Evolutionary conservation across 2,113 vertebrate genomes (phyloP), one percentile per base, ranked within the genome.

Genomic region (Malaclemys terrapin): DNA sequence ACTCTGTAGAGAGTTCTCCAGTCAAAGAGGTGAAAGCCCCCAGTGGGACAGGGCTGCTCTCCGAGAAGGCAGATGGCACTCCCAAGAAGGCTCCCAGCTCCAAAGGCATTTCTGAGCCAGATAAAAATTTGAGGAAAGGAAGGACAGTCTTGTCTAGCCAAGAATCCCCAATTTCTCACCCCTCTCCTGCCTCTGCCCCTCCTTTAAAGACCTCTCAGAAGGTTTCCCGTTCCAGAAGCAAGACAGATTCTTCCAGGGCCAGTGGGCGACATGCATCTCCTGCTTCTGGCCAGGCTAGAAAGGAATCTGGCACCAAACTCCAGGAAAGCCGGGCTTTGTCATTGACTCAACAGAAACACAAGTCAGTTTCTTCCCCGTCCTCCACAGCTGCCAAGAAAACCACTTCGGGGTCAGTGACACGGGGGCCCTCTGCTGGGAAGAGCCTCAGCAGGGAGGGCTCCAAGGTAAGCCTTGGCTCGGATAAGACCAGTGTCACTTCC

Each of bases 361-460:
- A 98, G 85, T 76, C 98, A 11, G 88, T 98, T 87, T 95, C 97
- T 54, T 98, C 98, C 97, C 75, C 99, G 80, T 93, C 97, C 14
- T 97, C 98, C 35, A 93, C 98, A 2, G 97, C 98, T 54, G 98
- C 98, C 12, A 96, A 98, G 47, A 99, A 98, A 97, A 97, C 98
- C 92, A 95, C 96, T 1, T 95, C 97, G 1, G 95, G 97, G 38
- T 95, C 96, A 35, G 45, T 97, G 8, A 97, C 98, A 31, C 99
- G 98, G 89, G 98, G 84, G 94, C 80, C 97, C 69, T 97, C 98
- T 10, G 88, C 98, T 4, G 98, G 98, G 87, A 99, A 98, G 94
- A 98, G 98, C 97, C 98, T 95, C 91, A 99, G 99, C 97, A 97
- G 99, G 93, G 99, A 99, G 94, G 99, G 98, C 49, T 98, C 99